These are phyloP conservation scores for Micronycteris hirsuta DNA, from an alignment of 2,113 vertebrate species.

Conservation along the genomic window DNA sequence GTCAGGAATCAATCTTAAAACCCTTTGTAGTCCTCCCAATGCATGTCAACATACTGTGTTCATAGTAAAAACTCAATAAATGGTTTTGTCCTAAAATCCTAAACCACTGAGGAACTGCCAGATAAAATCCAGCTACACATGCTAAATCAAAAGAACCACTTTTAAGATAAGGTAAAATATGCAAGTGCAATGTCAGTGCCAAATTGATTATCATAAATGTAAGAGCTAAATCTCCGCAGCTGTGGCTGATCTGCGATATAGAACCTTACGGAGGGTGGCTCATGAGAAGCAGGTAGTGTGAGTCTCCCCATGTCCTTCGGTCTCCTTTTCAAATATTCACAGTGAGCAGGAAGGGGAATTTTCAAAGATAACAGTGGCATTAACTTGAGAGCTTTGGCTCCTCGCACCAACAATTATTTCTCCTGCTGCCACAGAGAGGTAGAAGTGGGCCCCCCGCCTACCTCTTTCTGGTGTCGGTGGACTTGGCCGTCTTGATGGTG, in stretches of 20 bases:
- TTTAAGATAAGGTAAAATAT: not conserved
- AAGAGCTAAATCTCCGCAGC: not conserved
- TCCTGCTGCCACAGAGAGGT: not conserved
- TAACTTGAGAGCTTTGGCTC: not conserved
- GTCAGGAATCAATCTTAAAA: not conserved
- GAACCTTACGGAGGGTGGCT: not conserved
- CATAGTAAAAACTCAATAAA: not conserved
- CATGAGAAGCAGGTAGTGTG: not conserved
- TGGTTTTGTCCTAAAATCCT: not conserved
- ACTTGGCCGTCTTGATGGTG: slow-evolving; percentile 89
- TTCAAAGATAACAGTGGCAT: not conserved
- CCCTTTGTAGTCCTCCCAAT: not conserved
- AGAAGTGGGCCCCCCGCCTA: slow-evolving; percentile 68
- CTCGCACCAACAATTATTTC: not conserved
- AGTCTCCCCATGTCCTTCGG: not conserved
- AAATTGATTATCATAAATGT: not conserved
- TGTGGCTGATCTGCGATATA: not conserved
- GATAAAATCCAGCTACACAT: not conserved
- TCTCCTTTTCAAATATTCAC: slow-evolving; percentile 31
- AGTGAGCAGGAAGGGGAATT: not conserved
- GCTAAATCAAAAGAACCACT: not conserved
- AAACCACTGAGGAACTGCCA: not conserved
- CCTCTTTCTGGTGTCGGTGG: slow-evolving; percentile 93
- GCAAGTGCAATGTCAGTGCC: not conserved
- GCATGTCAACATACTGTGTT: not conserved